Base-by-base conservation (phyloP, 2,888 invertebrate genomes). In the Reticulitermes lucifugus region DNA sequence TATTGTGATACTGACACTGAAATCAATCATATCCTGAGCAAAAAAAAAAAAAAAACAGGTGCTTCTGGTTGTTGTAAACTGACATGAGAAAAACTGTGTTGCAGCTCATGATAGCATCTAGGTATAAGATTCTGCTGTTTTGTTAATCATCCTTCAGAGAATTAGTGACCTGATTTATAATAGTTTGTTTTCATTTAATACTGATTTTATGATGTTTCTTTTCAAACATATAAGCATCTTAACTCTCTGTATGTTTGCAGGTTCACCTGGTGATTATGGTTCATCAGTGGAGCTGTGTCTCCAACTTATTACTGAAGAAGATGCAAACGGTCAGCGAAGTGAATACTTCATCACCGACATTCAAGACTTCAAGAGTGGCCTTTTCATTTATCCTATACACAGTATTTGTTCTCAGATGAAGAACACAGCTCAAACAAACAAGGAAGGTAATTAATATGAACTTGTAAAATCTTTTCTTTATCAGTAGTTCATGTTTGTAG, bases 391-490 rank as follows among this genome's bases (percentile, higher is more conserved):
- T 46, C 77, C 77, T 77, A 9, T 77, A n/a, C 5, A 10, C 46
- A 77, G 46, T 46, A 77, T 77, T 77, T 43, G n/a, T 43, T 83
- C 60, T 85, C 7, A 87, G 83, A 25, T 55, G 55, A 55, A 55
- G 14, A 55, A 55, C 18, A 18, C 55, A 55, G 55, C 55, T 18
- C 46, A 46, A 7, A 12, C 46, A 46, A 46, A 9, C 46, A 46
- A 46, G 46, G 12, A 46, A 46, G 46, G 46, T 46, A 46, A 46
- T 6, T 46, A 46, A 46, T 46, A 46, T 46, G 4, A 46, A 46
- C 46, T 12, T 46, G 9, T 46, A 46, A 55, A 14, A 5, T 5
- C 1, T 55, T 18, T 18, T 55, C 12, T 46, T 46, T 46, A 46
- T 46, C 12, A 46, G 10, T 46, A 46, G 12, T 12, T 12, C 46